These are phyloP conservation scores for Spheniscus mendiculus DNA, from an alignment of 2,113 vertebrate species.

Conservation along the genomic window DNA sequence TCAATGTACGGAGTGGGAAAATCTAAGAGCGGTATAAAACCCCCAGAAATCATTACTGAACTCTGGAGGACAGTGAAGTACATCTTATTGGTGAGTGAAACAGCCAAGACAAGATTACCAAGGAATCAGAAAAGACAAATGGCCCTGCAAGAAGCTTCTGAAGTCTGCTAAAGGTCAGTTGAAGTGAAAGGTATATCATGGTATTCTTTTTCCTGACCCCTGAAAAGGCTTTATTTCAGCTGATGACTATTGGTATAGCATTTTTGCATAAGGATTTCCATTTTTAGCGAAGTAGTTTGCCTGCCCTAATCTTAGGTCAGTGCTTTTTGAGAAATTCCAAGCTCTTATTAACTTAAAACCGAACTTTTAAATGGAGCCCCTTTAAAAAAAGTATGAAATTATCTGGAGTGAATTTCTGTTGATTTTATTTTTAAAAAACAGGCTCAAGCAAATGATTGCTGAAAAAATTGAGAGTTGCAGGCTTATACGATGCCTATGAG, in stretches of 20 bases:
- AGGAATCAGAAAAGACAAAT: background rate
- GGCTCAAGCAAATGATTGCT: background rate
- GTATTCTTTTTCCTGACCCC: background rate
- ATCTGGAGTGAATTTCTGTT: background rate
- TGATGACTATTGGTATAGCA: background rate
- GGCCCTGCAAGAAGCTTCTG: background rate
- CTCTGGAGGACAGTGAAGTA: background rate
- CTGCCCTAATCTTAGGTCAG: background rate
- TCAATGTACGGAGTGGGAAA: background rate
- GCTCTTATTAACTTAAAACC: background rate
- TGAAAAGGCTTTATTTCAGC: background rate
- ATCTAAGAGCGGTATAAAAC: background rate
- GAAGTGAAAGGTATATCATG: background rate
- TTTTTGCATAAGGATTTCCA: background rate
- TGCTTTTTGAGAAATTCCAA: background rate
- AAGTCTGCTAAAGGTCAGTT: background rate
- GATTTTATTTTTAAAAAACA: background rate
- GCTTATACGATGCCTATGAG: background rate
- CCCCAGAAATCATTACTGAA: rapidly evolving
- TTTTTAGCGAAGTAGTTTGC: background rate
- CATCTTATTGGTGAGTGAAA: background rate
- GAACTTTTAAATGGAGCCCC: background rate
- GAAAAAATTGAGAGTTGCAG: background rate
- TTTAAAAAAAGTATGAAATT: background rate
- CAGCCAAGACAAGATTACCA: background rate